A percentile compares a stretch with the other conserved stretches of the same genome.
phyloP scores from a whole-genome alignment of 1,140 invertebrate species.

The Frieseomelitta varia region DNA sequence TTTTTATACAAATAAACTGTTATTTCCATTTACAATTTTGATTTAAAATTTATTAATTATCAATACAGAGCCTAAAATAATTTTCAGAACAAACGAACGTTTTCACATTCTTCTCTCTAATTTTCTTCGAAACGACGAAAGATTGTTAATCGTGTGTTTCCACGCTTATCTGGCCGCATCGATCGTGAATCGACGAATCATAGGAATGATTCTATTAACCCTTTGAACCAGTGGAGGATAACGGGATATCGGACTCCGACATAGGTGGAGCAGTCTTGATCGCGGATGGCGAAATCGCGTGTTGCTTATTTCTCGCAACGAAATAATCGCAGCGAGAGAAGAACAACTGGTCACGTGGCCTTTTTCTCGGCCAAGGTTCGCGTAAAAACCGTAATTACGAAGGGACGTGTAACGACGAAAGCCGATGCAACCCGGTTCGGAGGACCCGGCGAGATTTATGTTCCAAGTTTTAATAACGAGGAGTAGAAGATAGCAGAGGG shows the following conservation, averaged over 20 bases:
- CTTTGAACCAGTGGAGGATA: conserved; percentile 44
- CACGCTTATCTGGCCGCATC: conserved; percentile 32
- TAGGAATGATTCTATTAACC: conserved; percentile 62
- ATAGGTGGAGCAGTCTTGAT: conserved; percentile 51
- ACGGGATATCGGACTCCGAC: conserved; percentile 50
- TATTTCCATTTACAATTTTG: too few relatives aligned
- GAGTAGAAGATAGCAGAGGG: background rate
- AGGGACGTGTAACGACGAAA: conserved; percentile 14
- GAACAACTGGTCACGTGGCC: background rate
- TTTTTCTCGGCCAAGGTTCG: conserved; percentile 18
- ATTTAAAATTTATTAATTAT: too few relatives aligned
- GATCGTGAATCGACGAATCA: conserved; percentile 53
- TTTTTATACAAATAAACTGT: too few relatives aligned
- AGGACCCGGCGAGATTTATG: background rate
- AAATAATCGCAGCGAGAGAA: background rate
- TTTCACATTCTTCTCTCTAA: background rate
- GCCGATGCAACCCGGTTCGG: too few relatives aligned
- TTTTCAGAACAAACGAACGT: too few relatives aligned
- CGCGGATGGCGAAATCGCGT: background rate
- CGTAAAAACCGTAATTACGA: conserved; percentile 32
- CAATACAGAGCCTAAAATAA: too few relatives aligned
- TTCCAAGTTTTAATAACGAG: conserved; percentile 6
- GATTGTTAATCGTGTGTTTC: conserved; percentile 3
- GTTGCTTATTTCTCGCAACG: background rate
- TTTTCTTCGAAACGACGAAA: background rate